These are phyloP conservation scores for Platyscelio sp. DNA, from an alignment of 2,888 invertebrate genomes.

Conservation along the genomic window DNA sequence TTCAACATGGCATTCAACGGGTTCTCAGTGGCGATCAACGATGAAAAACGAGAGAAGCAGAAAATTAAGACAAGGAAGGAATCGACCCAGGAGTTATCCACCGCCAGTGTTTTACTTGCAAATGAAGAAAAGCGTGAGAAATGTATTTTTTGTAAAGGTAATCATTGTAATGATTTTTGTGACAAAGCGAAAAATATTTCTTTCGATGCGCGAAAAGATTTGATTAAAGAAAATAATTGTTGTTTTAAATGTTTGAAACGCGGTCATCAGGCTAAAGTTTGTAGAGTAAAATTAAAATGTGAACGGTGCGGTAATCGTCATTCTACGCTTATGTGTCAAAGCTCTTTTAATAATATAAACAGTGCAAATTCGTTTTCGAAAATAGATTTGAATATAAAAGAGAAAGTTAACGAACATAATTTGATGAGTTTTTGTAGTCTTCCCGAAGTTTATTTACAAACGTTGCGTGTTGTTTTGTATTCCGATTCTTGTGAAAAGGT, in stretches of 20 bases:
- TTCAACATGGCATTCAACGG: no score
- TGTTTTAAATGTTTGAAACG: no score
- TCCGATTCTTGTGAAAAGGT: conserved; percentile 42
- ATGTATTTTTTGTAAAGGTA: conserved; percentile 75
- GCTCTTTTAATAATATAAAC: background rate
- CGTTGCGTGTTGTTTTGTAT: conserved; percentile 66
- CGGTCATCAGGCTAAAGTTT: conserved; percentile 38
- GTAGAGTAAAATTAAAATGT: conserved; percentile 71
- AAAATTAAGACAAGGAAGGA: no score
- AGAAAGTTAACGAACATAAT: conserved; percentile 45
- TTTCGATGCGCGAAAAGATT: background rate
- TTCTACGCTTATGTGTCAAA: conserved; percentile 69
- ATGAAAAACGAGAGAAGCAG: no score
- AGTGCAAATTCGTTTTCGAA: background rate
- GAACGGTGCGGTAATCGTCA: conserved; percentile 72
- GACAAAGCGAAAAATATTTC: conserved; percentile 8
- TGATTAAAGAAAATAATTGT: no score
- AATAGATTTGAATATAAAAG: background rate
- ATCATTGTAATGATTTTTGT: conserved; percentile 68
- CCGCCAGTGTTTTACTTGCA: conserved; percentile 60
- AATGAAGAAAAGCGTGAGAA: conserved; percentile 49
- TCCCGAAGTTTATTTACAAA: conserved; percentile 70
- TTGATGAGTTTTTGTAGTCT: conserved; percentile 33
- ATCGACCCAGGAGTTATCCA: conserved; percentile 51
- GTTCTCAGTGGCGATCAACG: no score